Evolutionary conservation across 2,113 vertebrate species (phyloP).

Genomic region (Spea multiplicata): DNA sequence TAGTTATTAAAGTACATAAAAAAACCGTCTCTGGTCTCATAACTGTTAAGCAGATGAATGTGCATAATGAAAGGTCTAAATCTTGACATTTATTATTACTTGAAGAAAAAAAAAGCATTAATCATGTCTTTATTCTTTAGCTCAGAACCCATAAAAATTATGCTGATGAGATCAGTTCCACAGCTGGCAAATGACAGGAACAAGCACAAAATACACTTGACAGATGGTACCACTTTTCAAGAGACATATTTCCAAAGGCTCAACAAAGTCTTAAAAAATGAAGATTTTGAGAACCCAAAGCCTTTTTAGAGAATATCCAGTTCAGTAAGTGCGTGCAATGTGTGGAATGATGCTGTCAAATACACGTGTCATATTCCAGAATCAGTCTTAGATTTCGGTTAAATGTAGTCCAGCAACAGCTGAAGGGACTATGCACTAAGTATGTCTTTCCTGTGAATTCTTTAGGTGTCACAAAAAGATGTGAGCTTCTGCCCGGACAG

Average conservation of each 20-base stretch:
- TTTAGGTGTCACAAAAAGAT: too few species aligned
- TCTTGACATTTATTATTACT: constrained; percentile 39
- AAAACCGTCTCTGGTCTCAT: constrained; percentile 19
- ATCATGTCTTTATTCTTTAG: constrained; percentile 42
- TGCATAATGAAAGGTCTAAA: constrained; percentile 29
- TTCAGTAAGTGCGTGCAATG: not conserved
- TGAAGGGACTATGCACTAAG: too few species aligned
- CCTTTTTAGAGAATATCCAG: not conserved
- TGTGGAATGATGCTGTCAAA: not conserved
- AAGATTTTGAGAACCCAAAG: constrained; percentile 21
- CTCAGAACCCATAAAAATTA: constrained; percentile 38
- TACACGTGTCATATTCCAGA: too few species aligned
- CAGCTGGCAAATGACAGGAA: constrained; percentile 46
- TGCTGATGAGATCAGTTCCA: constrained; percentile 43
- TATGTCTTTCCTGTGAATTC: too few species aligned
- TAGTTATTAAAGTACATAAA: not conserved
- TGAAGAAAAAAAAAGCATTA: constrained; percentile 31
- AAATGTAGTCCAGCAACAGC: too few species aligned
- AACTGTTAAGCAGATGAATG: constrained; percentile 25
- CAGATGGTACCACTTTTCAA: constrained; percentile 40
- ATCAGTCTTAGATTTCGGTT: too few species aligned
- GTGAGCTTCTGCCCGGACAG: too few species aligned
- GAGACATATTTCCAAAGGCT: constrained; percentile 31
- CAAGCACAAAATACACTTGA: constrained; percentile 35
- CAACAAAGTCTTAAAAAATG: constrained; percentile 21